Evolutionary conservation across 2,113 vertebrate species (phyloP).

Genomic region (Butorides virescens): DNA sequence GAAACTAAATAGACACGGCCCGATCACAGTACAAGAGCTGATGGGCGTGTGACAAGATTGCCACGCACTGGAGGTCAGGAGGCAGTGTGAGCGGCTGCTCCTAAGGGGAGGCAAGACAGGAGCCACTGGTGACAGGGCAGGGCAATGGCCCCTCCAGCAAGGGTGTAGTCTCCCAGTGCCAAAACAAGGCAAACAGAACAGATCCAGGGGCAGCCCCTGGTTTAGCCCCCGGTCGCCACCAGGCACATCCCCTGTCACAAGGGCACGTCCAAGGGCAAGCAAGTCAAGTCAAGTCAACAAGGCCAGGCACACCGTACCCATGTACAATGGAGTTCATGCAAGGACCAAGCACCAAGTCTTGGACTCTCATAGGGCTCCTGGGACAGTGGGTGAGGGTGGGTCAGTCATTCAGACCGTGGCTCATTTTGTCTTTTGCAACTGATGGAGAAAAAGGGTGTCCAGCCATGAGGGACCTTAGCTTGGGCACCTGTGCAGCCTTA

Average conservation of each 20-base stretch:
- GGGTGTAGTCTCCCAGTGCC: fast-evolving
- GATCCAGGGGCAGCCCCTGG: neutral
- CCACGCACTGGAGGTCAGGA: neutral
- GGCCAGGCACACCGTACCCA: neutral
- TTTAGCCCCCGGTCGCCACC: neutral
- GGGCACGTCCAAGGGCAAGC: neutral
- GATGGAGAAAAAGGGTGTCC: neutral
- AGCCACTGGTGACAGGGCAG: neutral
- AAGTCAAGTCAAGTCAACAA: neutral
- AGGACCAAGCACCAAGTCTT: neutral
- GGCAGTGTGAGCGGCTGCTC: neutral
- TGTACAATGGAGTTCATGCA: neutral
- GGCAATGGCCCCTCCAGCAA: neutral
- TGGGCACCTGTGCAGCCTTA: neutral
- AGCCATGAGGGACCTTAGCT: neutral
- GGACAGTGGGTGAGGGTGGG: neutral
- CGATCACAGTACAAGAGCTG: neutral
- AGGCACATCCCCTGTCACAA: fast-evolving
- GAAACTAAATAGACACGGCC: neutral
- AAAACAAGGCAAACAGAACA: neutral
- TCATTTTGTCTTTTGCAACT: neutral
- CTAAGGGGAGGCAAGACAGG: neutral
- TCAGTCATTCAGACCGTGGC: fast-evolving
- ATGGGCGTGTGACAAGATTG: neutral
- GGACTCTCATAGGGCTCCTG: neutral